These are phyloP conservation scores for Limnephilus auricula DNA, from an alignment of 2,888 invertebrate species.

Conservation along the genomic window DNA sequence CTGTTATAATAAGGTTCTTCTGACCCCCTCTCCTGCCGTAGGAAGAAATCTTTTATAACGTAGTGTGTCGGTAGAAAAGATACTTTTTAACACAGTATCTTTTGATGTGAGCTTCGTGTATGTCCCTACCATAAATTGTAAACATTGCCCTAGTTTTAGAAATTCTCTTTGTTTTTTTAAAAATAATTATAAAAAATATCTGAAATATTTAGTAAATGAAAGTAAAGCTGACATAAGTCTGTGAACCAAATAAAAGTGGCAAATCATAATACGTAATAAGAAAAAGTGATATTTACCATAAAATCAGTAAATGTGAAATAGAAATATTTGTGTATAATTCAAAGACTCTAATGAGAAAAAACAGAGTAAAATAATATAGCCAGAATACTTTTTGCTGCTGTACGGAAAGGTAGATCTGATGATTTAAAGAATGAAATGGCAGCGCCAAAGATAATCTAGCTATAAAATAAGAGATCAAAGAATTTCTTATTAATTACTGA, in stretches of 20 bases:
- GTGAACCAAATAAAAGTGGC: background rate
- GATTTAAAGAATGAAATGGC: slow-evolving; percentile 41
- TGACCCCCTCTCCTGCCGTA: too few species aligned
- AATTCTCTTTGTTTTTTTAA: background rate
- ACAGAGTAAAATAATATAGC: slow-evolving; percentile 36
- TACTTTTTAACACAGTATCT: too few species aligned
- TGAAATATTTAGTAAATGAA: too few species aligned
- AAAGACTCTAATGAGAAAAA: background rate
- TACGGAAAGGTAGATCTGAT: slow-evolving; percentile 42
- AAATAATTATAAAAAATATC: background rate
- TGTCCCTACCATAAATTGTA: too few species aligned
- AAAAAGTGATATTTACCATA: background rate
- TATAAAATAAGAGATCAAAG: slow-evolving; percentile 67
- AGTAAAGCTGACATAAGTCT: background rate
- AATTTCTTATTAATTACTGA: slow-evolving; percentile 80
- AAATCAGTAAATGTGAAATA: background rate
- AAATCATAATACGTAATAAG: background rate
- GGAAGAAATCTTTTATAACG: too few species aligned
- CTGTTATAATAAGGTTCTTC: too few species aligned
- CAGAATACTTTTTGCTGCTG: slow-evolving; percentile 53
- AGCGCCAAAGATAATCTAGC: slow-evolving; percentile 52
- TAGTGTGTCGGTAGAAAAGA: too few species aligned
- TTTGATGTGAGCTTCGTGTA: too few species aligned
- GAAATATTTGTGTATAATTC: background rate
- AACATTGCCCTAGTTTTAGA: background rate